A percentile compares a stretch with the other conserved stretches of the same genome.
Conservation (phyloP, 2,888 invertebrate species). For the Drosophila acutilabella region DNA sequence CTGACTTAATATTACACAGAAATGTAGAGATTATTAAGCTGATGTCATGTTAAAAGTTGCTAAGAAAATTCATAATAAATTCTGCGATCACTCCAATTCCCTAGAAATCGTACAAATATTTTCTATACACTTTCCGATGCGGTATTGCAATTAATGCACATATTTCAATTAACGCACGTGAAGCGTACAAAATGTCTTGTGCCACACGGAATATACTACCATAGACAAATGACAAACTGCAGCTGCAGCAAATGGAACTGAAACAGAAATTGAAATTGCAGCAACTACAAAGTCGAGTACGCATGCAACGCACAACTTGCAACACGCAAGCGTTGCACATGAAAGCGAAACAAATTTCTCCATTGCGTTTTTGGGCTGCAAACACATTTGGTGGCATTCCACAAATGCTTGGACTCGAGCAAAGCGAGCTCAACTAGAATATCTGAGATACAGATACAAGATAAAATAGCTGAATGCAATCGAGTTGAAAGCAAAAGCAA, state of each 20-base stretch:
- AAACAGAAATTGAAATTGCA: conserved; percentile 40
- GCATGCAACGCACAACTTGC: neutral
- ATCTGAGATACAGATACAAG: conserved; percentile 24
- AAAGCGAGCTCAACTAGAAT: conserved; percentile 63
- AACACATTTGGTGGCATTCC: conserved; percentile 53
- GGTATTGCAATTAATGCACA: conserved; percentile 71
- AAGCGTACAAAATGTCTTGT: conserved; percentile 62
- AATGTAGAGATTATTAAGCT: neutral
- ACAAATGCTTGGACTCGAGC: conserved; percentile 39
- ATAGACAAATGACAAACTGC: conserved; percentile 64
- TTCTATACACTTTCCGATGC: conserved; percentile 17
- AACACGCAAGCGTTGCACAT: conserved; percentile 46
- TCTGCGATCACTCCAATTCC: neutral
- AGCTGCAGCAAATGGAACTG: conserved; percentile 43
- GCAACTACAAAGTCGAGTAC: conserved; percentile 38
- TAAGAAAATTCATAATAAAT: neutral
- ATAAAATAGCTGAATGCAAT: conserved; percentile 29
- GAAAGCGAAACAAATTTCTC: conserved; percentile 56
- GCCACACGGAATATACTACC: conserved; percentile 36
- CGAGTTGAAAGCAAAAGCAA: conserved; percentile 20
- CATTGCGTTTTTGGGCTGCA: conserved; percentile 31
- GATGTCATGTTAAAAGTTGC: neutral
- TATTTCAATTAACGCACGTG: conserved; percentile 68
- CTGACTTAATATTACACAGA: too few relatives aligned
- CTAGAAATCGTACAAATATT: conserved; percentile 25